These are phyloP conservation scores for Lucinisca nassula DNA, from an alignment of 2,888 invertebrate genomes.

Conservation along the genomic window DNA sequence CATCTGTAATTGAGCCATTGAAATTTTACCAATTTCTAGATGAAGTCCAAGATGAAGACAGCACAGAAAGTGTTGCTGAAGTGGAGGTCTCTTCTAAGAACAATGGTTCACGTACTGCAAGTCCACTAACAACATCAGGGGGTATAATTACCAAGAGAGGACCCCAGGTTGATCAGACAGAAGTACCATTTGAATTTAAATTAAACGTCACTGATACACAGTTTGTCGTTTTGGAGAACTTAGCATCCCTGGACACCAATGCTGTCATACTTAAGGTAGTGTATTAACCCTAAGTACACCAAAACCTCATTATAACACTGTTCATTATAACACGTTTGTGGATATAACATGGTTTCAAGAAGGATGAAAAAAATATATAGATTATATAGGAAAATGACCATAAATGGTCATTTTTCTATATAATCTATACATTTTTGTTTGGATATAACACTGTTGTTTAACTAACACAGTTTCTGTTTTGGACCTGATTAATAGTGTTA, in stretches of 20 bases:
- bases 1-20: too few relatives aligned
- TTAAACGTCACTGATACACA: constrained; percentile 98
- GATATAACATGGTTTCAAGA: too few relatives aligned
- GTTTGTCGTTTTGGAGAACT: constrained; percentile 97
- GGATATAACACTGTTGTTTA: too few relatives aligned
- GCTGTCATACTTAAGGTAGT: constrained; percentile 94
- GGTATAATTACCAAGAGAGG: constrained; percentile 88
- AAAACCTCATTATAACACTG: too few relatives aligned
- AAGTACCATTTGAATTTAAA: constrained; percentile 93
- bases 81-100: background rate
- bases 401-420: too few relatives aligned
- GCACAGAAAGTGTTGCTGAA: background rate
- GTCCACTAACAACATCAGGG: constrained; percentile 87
- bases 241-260: constrained; percentile 95
- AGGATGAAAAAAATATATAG: too few relatives aligned
- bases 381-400: too few relatives aligned
- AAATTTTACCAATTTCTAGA: too few relatives aligned
- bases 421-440: too few relatives aligned
- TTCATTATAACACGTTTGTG: too few relatives aligned
- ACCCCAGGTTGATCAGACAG: constrained; percentile 86
- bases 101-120: constrained; percentile 65
- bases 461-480: too few relatives aligned
- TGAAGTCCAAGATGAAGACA: background rate
- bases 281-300: background rate
- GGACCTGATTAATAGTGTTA: too few relatives aligned